phyloP scores from a whole-genome alignment of 2,797 vertebrate genomes.

The Alexandromys oeconomus region DNA sequence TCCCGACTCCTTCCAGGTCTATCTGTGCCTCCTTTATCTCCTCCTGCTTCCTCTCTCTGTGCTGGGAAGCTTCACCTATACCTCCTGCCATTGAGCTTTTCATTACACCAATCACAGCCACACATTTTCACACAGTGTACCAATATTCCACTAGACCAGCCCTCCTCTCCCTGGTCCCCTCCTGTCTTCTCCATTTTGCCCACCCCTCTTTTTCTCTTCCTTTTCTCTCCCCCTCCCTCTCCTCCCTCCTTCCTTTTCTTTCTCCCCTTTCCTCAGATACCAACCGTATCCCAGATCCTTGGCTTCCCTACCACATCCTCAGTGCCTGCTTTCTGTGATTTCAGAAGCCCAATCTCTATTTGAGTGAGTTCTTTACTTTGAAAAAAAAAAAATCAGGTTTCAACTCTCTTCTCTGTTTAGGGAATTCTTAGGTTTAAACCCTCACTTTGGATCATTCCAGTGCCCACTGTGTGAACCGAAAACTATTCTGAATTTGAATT shows the following conservation, averaged over 20 bases:
- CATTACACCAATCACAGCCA: background rate
- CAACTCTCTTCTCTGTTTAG: background rate
- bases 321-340: background rate
- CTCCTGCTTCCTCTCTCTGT: background rate
- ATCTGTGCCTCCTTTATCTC: background rate
- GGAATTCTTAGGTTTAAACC: conserved; percentile 34
- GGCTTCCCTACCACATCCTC: background rate
- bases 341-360: background rate
- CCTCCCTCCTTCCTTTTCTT: too few relatives aligned
- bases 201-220: too few relatives aligned
- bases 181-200: background rate
- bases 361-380: background rate
- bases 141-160: background rate
- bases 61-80: background rate
- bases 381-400: background rate
- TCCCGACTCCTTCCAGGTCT: background rate
- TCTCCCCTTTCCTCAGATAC: too few relatives aligned
- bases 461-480: conserved; percentile 51
- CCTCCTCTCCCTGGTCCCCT: too few relatives aligned
- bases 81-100: background rate
- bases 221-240: too few relatives aligned
- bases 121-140: background rate
- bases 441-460: background rate
- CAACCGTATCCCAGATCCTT: background rate
- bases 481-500: conserved; percentile 69